Evolutionary conservation across 2,113 vertebrate species (phyloP), one percentile per base, ranked within the genome.

Genomic region (Dromas ardeola): DNA sequence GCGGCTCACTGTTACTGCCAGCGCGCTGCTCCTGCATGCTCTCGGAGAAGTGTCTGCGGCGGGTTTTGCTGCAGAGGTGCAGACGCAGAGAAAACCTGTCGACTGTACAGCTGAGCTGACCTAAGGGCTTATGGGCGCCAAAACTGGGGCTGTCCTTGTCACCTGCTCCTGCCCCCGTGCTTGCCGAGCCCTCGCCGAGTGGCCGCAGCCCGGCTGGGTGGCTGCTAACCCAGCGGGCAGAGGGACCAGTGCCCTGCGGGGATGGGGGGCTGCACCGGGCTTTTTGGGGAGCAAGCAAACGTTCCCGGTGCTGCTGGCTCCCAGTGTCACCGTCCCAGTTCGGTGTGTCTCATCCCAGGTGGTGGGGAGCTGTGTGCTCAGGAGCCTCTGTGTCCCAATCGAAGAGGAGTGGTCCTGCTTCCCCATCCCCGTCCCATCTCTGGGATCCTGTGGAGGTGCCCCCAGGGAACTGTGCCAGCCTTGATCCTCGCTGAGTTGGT

Each of bases 1-100:
- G 98, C 67, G 14, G 30, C 55, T 94, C 97, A 96, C 93, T 98
- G 98, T 98, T 98, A 19, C 52, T 59, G 62, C 78, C 77, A 47
- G 77, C 2, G 5, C 0, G 16, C n/a, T 1, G 1, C 72, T 45
- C 82, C 61, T 0, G 1, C 58, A 8, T 0, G 5, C 56, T 29
- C 55, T 15, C 12, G 16, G 81, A 86, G 77, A 59, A 84, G 81
- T 1, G 0, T 66, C 78, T 76, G 81, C 63, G 16, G 5, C 4
- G 36, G 74, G 62, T 63, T 86, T 61, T 8, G 10, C 71, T 86
- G 72, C 72, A 58, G 79, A 43, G 34, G 27, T 42, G 49, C 76
- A 71, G n/a, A 66, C 34, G 42, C 26, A 47, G 73, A 65, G 55
- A 30, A 58, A 38, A 62, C 58, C 70, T 77, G 25, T 38, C 26